Evolutionary conservation across 1,140 invertebrate genomes (phyloP), one percentile per base, ranked within the genome.

Genomic region (Pogonomyrmex barbatus): DNA sequence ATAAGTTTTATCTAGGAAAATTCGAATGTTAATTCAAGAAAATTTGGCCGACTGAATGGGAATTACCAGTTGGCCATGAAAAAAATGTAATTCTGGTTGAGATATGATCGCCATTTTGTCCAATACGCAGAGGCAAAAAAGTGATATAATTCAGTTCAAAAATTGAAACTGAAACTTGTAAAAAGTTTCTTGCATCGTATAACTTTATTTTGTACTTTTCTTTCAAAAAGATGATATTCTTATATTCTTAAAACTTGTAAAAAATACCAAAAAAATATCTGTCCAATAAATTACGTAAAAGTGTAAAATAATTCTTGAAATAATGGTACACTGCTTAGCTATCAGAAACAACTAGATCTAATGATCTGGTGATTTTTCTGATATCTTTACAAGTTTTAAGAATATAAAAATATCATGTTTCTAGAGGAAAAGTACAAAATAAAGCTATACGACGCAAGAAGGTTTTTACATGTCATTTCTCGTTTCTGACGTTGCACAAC

Each of bases 31-130:
- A 62, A 79, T 65, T 6, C 36, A 39, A 42, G 50, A 36, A 47
- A 30, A 33, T 71, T 47, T 47, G 24, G 6, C 14, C 47, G 14
- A 3, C 56, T 45, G 36, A 9, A 5, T 78, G 45, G 36, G 33
- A 78, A 79, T 65, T 79, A 79, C 5, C 33, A 36, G 14, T 67
- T 52, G 63, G 71, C 68, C 67, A 39, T 52, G 77, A 91, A 91
- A 91, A 85, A 91, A 91, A 91, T 58, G 83, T 84, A 91, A 91
- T 91, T 91, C 82, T 83, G 33, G 50, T 54, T 91, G 90, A 91
- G 62, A 91, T 91, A 91, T 65, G 87, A 86, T 79, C 77, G 68
- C 45, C 77, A 87, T 62, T 91, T 91, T 91, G 88, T 91, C 90
- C 68, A 85, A 42, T 5, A 45, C 56, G 62, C 8, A 14, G n/a